Conservation (phyloP, 2,113 vertebrate genomes). For the Tachysurus vachellii region DNA sequence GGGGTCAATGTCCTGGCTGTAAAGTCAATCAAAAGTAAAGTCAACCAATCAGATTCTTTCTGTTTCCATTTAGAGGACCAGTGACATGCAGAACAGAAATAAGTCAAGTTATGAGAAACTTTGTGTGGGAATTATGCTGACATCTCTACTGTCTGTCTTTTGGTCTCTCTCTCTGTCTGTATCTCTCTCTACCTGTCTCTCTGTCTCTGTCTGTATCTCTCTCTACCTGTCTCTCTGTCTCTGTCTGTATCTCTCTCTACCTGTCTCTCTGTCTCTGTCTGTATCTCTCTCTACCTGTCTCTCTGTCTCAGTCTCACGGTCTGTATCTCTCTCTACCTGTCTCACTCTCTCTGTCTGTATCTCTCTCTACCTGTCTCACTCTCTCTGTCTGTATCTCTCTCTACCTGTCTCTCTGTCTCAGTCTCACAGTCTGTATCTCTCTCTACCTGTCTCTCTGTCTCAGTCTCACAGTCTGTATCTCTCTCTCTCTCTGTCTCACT, state of each 20-base stretch:
- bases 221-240: background rate
- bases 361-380: no score
- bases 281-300: background rate
- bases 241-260: background rate
- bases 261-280: background rate
- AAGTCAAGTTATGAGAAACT: background rate
- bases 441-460: background rate
- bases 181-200: no score
- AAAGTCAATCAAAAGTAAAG: background rate
- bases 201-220: background rate
- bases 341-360: background rate
- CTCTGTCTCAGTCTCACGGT: background rate
- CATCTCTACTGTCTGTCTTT: background rate
- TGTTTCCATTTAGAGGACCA: background rate
- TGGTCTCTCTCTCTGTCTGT: background rate
- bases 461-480: background rate
- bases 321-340: background rate
- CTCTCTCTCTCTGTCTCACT: background rate
- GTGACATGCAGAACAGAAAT: background rate
- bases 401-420: no score
- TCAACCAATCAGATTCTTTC: conserved; percentile 5
- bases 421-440: background rate
- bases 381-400: no score
- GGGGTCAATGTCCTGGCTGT: background rate
- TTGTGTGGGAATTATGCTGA: no score